These are phyloP conservation scores for Procavia capensis DNA, from an alignment of 2,113 vertebrate genomes.

Conservation along the genomic window DNA sequence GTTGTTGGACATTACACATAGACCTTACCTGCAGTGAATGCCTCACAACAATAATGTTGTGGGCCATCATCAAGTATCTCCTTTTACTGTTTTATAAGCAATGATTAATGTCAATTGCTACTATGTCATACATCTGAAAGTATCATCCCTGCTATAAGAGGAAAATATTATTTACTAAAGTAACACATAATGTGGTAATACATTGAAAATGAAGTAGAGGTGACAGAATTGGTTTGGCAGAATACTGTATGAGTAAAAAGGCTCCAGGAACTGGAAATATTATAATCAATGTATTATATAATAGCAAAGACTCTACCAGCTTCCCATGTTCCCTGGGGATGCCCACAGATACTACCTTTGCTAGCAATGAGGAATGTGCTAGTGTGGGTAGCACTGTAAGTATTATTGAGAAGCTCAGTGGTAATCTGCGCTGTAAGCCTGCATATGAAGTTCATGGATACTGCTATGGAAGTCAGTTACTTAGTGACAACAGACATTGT, in stretches of 20 bases:
- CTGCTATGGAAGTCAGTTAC: background rate
- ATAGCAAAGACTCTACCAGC: background rate
- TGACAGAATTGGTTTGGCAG: background rate
- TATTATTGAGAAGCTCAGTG: background rate
- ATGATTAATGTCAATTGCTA: background rate
- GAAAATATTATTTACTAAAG: background rate
- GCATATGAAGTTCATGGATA: background rate
- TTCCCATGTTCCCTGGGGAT: background rate
- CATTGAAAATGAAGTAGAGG: slow-evolving; percentile 9
- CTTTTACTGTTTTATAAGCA: background rate
- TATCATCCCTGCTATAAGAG: background rate
- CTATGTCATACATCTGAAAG: background rate
- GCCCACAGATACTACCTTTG: background rate
- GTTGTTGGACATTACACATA: background rate
- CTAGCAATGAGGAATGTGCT: background rate
- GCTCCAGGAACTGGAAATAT: background rate
- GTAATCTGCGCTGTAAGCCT: background rate
- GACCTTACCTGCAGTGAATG: background rate
- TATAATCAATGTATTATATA: background rate
- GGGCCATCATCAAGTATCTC: background rate
- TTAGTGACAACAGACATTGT: background rate
- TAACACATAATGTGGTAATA: background rate
- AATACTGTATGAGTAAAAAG: background rate
- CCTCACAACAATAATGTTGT: too few relatives aligned
- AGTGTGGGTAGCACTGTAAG: too few relatives aligned